phyloP scores from a whole-genome alignment of 1,140 invertebrate species.

The Ylistrum balloti region DNA sequence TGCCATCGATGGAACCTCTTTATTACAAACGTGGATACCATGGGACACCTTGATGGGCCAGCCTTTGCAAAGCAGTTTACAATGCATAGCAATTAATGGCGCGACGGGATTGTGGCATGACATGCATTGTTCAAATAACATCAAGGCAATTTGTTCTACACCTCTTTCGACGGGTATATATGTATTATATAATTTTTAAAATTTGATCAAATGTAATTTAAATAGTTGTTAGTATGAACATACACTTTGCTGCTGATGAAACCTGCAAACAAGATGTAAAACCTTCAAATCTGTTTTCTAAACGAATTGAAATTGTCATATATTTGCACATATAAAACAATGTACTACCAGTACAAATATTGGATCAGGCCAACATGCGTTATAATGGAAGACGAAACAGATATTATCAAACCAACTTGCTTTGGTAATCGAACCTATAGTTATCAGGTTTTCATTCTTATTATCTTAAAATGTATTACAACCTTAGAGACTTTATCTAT shows the following conservation, averaged over 20 bases:
- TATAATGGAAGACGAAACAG: neutral
- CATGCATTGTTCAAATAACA: slow-evolving; percentile 5
- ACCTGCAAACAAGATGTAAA: no score
- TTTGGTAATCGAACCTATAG: neutral
- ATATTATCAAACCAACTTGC: neutral
- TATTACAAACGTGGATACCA: neutral
- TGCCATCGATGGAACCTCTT: neutral
- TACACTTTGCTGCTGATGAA: no score
- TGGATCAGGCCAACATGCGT: no score
- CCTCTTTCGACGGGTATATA: neutral
- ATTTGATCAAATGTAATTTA: no score
- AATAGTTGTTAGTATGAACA: no score
- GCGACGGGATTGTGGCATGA: neutral
- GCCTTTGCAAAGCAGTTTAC: neutral
- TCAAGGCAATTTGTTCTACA: neutral
- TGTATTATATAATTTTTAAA: no score
- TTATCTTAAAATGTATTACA: no score
- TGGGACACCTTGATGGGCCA: neutral
- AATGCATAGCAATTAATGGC: neutral
- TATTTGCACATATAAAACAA: neutral
- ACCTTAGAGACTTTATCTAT: no score
- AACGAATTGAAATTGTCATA: neutral
- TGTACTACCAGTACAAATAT: neutral
- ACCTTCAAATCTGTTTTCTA: no score
- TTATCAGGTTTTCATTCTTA: neutral